Evolutionary conservation across 2,797 vertebrate species (phyloP).

Genomic region (Scolopax bukidnonensis): DNA sequence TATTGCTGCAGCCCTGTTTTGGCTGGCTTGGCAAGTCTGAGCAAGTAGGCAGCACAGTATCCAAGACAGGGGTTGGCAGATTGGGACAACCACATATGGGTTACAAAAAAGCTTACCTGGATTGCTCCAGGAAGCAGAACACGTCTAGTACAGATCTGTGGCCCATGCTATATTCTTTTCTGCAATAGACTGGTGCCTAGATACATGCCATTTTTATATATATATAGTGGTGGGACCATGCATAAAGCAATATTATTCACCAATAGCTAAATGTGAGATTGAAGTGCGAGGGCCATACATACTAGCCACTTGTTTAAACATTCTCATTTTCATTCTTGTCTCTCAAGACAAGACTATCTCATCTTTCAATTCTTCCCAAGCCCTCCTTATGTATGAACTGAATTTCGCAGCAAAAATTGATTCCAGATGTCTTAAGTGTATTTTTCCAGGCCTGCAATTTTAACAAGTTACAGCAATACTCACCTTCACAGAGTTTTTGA

Average conservation of each 20-base stretch:
- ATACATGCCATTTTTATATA: not conserved
- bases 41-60: not conserved
- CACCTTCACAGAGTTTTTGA: conserved; percentile 34
- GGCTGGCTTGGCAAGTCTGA: not conserved
- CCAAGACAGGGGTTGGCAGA: not conserved
- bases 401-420: conserved; percentile 68
- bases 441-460: conserved; percentile 56
- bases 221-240: not conserved
- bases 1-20: not conserved
- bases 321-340: not conserved
- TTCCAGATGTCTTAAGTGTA: conserved; percentile 73
- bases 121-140: not conserved
- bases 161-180: not conserved
- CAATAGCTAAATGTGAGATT: not conserved
- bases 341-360: conserved; percentile 9
- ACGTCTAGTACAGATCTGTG: not conserved
- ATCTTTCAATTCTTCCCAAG: conserved; percentile 29
- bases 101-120: not conserved
- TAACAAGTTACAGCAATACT: conserved; percentile 34
- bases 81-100: not conserved
- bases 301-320: not conserved
- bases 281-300: not conserved
- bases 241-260: not conserved
- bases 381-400: not conserved
- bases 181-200: not conserved